Evolutionary conservation across 2,797 vertebrate genomes (phyloP).

Genomic region (Neoniphon sammara): DNA sequence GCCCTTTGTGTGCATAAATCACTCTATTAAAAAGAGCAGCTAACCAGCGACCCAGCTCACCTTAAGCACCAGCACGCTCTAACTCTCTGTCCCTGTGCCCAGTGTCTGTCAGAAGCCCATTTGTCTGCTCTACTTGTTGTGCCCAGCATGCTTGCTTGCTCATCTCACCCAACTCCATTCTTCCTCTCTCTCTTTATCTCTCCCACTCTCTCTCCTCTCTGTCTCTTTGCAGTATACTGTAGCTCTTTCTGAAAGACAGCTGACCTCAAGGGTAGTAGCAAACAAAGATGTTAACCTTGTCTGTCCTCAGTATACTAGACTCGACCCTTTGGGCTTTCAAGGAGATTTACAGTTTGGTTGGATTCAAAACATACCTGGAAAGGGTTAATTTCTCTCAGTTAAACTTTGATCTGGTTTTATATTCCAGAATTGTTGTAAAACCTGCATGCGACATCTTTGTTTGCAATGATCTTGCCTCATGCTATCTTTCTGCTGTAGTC

Average conservation of each 20-base stretch:
- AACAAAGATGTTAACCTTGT: conserved; percentile 66
- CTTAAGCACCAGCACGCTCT: conserved; percentile 65
- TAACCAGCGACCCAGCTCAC: conserved; percentile 57
- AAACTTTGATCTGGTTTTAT: conserved; percentile 19
- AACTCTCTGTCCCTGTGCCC: conserved; percentile 64
- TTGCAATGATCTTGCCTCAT: conserved; percentile 41
- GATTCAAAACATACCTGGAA: conserved; percentile 5
- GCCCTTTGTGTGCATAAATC: conserved; percentile 53
- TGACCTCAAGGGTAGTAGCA: conserved; percentile 53
- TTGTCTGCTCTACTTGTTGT: conserved; percentile 74
- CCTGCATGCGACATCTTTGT: conserved; percentile 57
- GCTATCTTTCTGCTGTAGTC: conserved; percentile 6
- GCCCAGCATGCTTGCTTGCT: conserved; percentile 62
- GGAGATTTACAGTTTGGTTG: not conserved
- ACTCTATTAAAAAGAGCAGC: conserved; percentile 51
- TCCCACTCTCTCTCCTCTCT: conserved; percentile 39
- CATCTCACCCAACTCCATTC: conserved; percentile 38
- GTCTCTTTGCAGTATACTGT: conserved; percentile 43
- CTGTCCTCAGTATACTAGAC: not conserved
- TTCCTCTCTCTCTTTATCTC: conserved; percentile 14
- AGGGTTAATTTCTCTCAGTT: conserved; percentile 12
- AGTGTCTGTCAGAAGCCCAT: conserved; percentile 67
- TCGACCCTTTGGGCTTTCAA: not conserved
- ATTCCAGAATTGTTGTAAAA: conserved; percentile 17
- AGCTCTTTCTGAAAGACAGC: conserved; percentile 50